phyloP scores from a whole-genome alignment of 2,113 vertebrate genomes.

The Hippocampus barbouri region DNA sequence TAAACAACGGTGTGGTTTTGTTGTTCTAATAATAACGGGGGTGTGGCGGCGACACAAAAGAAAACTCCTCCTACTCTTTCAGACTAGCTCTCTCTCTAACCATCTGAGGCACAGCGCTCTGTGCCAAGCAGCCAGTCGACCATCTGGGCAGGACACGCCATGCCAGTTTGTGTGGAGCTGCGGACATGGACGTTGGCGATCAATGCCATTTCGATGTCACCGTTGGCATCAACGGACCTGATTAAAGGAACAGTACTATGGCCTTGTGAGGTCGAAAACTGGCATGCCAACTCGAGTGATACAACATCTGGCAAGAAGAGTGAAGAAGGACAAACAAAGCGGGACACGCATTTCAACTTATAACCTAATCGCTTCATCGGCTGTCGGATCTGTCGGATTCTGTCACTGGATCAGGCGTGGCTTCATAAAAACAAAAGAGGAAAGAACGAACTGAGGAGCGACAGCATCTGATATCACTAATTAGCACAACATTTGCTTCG shows the following conservation, averaged over 20 bases:
- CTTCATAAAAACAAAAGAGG: conserved; percentile 57
- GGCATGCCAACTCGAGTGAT: conserved; percentile 67
- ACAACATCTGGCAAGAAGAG: conserved; percentile 67
- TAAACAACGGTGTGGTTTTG: conserved; percentile 55
- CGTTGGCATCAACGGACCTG: conserved; percentile 42
- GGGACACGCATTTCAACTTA: conserved; percentile 34
- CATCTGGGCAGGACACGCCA: conserved; percentile 69
- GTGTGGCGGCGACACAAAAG: conserved; percentile 53
- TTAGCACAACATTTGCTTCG: conserved; percentile 63
- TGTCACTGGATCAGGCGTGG: conserved; percentile 32
- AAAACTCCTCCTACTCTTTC: conserved; percentile 67
- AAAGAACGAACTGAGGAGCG: conserved; percentile 57
- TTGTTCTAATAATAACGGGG: conserved; percentile 47
- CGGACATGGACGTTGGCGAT: conserved; percentile 34
- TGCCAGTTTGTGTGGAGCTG: conserved; percentile 63
- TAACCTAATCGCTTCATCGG: conserved; percentile 23
- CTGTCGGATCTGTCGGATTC: conserved; percentile 29
- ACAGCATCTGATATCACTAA: conserved; percentile 57
- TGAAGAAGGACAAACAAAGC: conserved; percentile 36
- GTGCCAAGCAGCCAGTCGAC: conserved; percentile 71
- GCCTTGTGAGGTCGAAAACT: conserved; percentile 67
- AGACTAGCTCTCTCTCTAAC: conserved; percentile 50
- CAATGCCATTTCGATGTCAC: conserved; percentile 21
- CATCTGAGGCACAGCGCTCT: conserved; percentile 55
- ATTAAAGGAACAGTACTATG: conserved; percentile 66